Conservation (phyloP, 2,113 vertebrate genomes). For the Mixornis gularis region DNA sequence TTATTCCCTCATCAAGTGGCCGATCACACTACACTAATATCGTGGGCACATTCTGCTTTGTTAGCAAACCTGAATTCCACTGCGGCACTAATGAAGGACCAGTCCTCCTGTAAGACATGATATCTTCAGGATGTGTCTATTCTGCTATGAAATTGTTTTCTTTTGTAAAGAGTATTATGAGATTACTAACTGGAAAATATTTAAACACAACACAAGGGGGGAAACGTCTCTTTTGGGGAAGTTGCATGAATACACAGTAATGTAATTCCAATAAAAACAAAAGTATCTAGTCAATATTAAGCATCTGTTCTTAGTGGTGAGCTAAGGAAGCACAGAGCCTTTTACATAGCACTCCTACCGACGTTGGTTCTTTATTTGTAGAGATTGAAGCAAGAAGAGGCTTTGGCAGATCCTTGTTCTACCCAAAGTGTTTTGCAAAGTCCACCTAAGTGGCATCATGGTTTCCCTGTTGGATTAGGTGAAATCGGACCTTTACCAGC, state of each 20-base stretch:
- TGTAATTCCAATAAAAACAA: neutral
- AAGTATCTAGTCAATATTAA: neutral
- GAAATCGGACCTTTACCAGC: constrained; percentile 37
- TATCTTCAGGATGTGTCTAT: constrained; percentile 10
- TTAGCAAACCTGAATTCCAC: constrained; percentile 34
- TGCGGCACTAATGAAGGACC: constrained; percentile 25
- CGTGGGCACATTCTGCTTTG: constrained; percentile 42
- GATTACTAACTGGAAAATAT: constrained; percentile 34
- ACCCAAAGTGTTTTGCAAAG: neutral
- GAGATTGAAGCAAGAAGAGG: neutral
- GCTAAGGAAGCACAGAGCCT: neutral
- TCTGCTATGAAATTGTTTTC: constrained; percentile 4
- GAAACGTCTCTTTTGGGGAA: neutral
- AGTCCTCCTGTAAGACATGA: neutral
- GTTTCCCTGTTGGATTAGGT: neutral
- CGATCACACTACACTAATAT: constrained; percentile 26
- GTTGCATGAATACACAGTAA: neutral
- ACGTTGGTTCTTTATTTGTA: neutral
- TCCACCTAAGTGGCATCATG: neutral
- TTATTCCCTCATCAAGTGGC: constrained; percentile 26
- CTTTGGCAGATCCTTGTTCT: neutral
- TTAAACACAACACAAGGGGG: constrained; percentile 7
- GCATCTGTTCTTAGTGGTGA: neutral
- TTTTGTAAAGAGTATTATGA: constrained; percentile 1
- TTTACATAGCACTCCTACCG: neutral